Conservation (phyloP, 2,797 vertebrate genomes). For the Hipposideros larvatus region DNA sequence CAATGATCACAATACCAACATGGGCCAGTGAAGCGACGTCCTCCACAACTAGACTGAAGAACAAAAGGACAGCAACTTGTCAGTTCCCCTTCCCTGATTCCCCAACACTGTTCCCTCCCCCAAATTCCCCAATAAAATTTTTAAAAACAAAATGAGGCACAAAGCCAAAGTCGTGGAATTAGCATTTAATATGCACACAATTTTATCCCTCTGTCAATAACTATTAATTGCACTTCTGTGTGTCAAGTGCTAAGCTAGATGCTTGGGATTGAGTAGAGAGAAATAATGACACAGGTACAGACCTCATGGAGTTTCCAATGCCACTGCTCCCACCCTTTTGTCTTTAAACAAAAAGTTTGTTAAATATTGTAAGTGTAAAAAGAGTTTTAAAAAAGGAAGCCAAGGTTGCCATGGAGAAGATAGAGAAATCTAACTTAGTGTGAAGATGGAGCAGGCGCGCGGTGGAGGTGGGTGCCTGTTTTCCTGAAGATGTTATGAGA, state of each 20-base stretch:
- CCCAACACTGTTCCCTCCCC: too few relatives aligned
- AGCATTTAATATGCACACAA: background rate
- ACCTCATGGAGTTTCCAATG: background rate
- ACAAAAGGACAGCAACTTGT: too few relatives aligned
- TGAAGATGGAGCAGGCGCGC: background rate
- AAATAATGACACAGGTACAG: background rate
- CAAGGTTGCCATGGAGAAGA: too few relatives aligned
- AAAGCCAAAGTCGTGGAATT: background rate
- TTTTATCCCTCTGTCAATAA: background rate
- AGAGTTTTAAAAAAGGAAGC: background rate
- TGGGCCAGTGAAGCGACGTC: too few relatives aligned
- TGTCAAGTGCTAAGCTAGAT: background rate
- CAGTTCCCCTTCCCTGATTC: too few relatives aligned
- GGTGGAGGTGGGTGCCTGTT: background rate
- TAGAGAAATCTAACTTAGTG: background rate
- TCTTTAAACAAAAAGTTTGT: background rate
- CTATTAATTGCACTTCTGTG: background rate
- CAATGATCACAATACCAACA: too few relatives aligned
- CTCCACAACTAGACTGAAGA: too few relatives aligned
- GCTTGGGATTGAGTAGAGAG: background rate
- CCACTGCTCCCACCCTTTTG: background rate
- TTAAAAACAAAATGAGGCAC: background rate
- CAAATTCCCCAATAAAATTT: too few relatives aligned
- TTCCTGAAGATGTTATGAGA: background rate
- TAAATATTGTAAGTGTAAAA: background rate